Evolutionary conservation across 2,797 vertebrate genomes (phyloP).

Genomic region (Sebastes nivosus): DNA sequence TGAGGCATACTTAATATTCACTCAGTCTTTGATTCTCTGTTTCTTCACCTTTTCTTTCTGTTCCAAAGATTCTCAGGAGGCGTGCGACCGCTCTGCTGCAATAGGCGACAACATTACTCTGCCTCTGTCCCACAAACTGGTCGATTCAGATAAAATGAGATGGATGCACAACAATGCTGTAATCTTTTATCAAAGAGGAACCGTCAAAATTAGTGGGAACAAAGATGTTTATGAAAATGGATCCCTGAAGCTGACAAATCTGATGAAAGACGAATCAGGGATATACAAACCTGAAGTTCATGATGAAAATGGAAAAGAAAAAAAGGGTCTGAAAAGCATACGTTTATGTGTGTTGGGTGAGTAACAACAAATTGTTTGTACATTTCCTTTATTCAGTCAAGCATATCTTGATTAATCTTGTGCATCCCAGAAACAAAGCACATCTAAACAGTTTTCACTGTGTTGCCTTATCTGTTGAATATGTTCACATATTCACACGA

Average conservation of each 20-base stretch:
- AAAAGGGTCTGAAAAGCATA: rapidly evolving
- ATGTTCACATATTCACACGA: no score
- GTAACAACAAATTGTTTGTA: background rate
- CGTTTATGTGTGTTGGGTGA: conserved; percentile 22
- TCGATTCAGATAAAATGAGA: rapidly evolving
- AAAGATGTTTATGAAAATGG: background rate
- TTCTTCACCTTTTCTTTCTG: background rate
- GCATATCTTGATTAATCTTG: background rate
- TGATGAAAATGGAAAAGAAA: rapidly evolving
- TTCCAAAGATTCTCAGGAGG: rapidly evolving
- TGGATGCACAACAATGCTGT: background rate
- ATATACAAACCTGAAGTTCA: rapidly evolving
- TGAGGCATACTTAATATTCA: background rate
- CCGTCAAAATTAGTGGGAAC: rapidly evolving
- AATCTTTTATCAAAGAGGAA: rapidly evolving
- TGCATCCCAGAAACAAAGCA: no score
- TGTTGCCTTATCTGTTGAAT: no score
- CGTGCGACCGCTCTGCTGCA: rapidly evolving
- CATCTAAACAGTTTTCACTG: no score
- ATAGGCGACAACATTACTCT: rapidly evolving
- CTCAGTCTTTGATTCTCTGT: background rate
- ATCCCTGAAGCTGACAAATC: background rate
- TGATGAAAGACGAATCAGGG: rapidly evolving
- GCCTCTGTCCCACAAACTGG: rapidly evolving
- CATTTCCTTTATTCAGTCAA: no score